Evolutionary conservation across 2,113 vertebrate species (phyloP).

Genomic region (Lota lota): DNA sequence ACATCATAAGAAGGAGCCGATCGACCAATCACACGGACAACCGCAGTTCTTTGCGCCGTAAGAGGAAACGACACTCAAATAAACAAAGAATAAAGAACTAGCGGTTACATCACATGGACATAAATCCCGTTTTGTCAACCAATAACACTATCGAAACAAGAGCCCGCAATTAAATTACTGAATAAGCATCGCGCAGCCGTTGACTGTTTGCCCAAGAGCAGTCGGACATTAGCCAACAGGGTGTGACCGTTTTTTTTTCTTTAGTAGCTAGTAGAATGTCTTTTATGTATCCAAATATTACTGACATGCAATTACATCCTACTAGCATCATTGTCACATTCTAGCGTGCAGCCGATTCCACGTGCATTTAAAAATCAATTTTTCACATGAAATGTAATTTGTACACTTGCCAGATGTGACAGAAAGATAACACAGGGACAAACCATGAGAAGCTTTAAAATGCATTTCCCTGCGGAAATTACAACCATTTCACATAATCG

Average conservation of each 20-base stretch:
- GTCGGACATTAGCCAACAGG: constrained; percentile 25
- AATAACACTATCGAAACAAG: too few relatives aligned
- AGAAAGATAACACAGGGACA: constrained; percentile 1
- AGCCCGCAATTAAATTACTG: too few relatives aligned
- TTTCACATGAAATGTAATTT: constrained; percentile 12
- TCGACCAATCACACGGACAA: too few relatives aligned
- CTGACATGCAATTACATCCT: constrained; percentile 46
- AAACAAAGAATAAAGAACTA: too few relatives aligned
- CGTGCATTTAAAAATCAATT: constrained; percentile 19
- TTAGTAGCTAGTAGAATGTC: constrained; percentile 20
- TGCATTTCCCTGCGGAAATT: constrained; percentile 13
- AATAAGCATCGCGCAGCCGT: neutral
- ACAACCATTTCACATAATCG: constrained; percentile 21
- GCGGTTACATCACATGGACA: too few relatives aligned
- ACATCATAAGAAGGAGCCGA: too few relatives aligned
- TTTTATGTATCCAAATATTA: constrained; percentile 41
- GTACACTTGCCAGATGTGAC: constrained; percentile 10
- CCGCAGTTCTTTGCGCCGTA: too few relatives aligned
- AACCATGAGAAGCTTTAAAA: neutral
- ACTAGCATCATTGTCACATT: constrained; percentile 30
- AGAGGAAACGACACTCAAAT: too few relatives aligned
- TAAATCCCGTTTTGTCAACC: too few relatives aligned
- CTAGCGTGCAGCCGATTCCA: constrained; percentile 37
- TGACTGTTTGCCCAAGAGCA: constrained; percentile 22
- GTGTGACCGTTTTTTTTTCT: constrained; percentile 20